Evolutionary conservation across 2,888 invertebrate genomes (phyloP), one percentile per base, ranked within the genome.

Genomic region (Calliphora vomitoria): DNA sequence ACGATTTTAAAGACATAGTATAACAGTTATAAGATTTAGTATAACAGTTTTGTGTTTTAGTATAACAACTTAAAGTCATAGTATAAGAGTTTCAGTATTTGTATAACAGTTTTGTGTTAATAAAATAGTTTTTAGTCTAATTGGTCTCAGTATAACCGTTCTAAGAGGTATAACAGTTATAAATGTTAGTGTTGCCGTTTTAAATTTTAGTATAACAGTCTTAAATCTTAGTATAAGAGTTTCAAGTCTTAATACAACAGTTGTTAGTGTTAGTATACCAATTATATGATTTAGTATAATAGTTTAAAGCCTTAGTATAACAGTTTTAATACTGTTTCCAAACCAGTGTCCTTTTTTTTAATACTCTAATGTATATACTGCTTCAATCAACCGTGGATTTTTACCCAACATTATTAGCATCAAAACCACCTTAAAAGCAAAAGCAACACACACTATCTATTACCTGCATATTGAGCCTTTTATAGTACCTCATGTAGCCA

Each of bases 401-500:
- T 55, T 41, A 1, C 11, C 15, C 5, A 75, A n/a, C 13, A 35
- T 75, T 44, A 25, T 72, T 41, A 38, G 44, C 15, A 35, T 58
- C 6, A 20, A 55, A 60, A 47, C 62, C 35, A 62, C 31, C 47
- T 62, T 62, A 47, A 50, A 4, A 75, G 75, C 47, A 75, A 47
- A 75, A 75, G 8, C 44, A 1, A 35, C 11, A 18, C 3, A 53
- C 8, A 18, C 4, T 11, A 58, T 4, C 55, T 25, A 38, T 64
- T 47, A 69, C 38, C 50, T 80, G 80, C 50, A 80, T 79, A 35
- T 25, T 31, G 8, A 13, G 4, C 20, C 11, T 41, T 41, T 64
- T 53, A n/a, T 58, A 3, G 13, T 4, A 10, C 20, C 38, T 20
- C 53, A 71, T 31, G n/a, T 3, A n/a, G 53, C 8, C 41, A n/a